Percentiles rank a stretch among this genome's conserved stretches.
These are phyloP conservation scores for Ophion slaviceki DNA, from an alignment of 2,888 invertebrate species.

Conservation along the genomic window DNA sequence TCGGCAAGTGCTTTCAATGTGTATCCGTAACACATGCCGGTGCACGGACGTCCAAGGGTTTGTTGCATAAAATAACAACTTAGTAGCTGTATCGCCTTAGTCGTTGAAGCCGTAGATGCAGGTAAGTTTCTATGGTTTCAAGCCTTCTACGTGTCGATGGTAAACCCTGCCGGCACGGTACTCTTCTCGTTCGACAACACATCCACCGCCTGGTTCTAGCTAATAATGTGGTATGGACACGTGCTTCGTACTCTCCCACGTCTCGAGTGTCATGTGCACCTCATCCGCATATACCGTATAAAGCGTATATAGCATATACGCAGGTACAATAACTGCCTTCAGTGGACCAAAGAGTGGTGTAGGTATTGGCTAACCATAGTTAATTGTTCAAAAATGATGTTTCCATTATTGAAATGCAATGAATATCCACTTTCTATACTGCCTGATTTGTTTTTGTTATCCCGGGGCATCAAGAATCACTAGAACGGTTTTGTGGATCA, in stretches of 20 bases:
- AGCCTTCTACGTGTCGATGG: conserved; percentile 28
- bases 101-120: conserved; percentile 33
- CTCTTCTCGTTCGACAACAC: conserved; percentile 58
- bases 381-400: not conserved
- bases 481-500: no score
- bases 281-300: conserved; percentile 61
- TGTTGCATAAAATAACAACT: conserved; percentile 46
- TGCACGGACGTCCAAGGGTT: conserved; percentile 21
- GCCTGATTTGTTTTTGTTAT: no score
- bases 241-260: conserved; percentile 74
- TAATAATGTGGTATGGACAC: conserved; percentile 77
- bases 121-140: conserved; percentile 32
- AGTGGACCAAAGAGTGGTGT: not conserved
- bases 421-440: no score
- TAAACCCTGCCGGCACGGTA: conserved; percentile 25
- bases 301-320: not conserved
- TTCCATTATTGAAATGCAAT: not conserved
- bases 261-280: conserved; percentile 72
- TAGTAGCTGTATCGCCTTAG: conserved; percentile 36
- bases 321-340: not conserved
- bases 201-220: conserved; percentile 69
- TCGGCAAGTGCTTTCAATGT: conserved; percentile 21
- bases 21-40: conserved; percentile 5
- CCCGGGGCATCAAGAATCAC: no score
- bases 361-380: not conserved